These are phyloP conservation scores for Antechinus flavipes DNA, from an alignment of 2,113 vertebrate species.

Conservation along the genomic window DNA sequence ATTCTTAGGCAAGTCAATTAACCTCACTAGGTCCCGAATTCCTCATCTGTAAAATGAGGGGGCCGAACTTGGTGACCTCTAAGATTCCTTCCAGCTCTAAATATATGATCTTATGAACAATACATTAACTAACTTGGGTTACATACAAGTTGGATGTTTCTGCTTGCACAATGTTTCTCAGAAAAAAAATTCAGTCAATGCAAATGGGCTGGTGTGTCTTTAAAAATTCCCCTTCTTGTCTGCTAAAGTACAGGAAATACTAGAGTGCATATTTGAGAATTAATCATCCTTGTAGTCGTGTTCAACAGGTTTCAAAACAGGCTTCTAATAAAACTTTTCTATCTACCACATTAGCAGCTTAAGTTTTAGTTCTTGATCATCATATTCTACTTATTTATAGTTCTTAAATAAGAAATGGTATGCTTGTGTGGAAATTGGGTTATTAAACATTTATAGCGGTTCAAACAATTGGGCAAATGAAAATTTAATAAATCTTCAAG, in stretches of 20 bases:
- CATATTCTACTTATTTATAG: neutral
- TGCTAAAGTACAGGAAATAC: neutral
- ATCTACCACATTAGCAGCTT: neutral
- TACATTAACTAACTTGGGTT: neutral
- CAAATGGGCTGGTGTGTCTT: neutral
- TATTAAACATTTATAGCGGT: neutral
- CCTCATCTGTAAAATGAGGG: neutral
- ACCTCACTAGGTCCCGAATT: neutral
- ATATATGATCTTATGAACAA: neutral
- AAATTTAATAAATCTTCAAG: neutral
- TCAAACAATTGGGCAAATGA: neutral
- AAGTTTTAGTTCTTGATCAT: neutral
- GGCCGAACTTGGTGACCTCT: neutral
- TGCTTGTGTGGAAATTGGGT: neutral
- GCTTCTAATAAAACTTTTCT: neutral
- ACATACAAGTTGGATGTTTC: neutral
- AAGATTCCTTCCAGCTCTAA: neutral
- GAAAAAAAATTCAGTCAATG: neutral
- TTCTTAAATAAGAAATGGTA: neutral
- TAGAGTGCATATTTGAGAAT: neutral
- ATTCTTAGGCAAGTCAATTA: neutral
- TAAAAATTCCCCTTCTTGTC: neutral
- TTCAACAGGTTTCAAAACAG: neutral
- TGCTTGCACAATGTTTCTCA: neutral
- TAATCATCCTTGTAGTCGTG: neutral